phyloP scores from a whole-genome alignment of 1,140 invertebrate species.

The Meloidogyne exigua region DNA sequence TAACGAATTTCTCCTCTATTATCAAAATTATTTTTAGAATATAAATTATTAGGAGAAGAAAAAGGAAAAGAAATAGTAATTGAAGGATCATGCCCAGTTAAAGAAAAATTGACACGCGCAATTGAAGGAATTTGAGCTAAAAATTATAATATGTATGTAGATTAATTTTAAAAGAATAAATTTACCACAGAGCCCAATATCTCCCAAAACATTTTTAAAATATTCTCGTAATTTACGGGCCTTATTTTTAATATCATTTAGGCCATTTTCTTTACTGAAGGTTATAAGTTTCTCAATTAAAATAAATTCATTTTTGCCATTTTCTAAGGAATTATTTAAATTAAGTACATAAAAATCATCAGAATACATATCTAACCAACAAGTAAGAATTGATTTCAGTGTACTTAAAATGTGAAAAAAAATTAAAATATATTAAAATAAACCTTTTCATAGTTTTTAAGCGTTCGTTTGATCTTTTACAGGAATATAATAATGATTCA shows the following conservation, averaged over 20 bases:
- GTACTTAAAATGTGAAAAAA: constrained; percentile 23
- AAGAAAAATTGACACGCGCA: constrained; percentile 60
- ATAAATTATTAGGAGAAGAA: not conserved
- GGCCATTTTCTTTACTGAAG: constrained; percentile 42
- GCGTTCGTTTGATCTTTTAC: not conserved
- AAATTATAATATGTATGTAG: too few relatives aligned
- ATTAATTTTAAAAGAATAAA: constrained; percentile 44
- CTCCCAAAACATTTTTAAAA: constrained; percentile 64
- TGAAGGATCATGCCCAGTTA: constrained; percentile 47
- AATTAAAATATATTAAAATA: not conserved
- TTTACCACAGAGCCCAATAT: constrained; percentile 47
- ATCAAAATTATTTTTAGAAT: not conserved
- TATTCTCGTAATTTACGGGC: constrained; percentile 76
- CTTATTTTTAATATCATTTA: constrained; percentile 79
- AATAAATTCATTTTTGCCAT: not conserved
- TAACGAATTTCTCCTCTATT: constrained; percentile 7
- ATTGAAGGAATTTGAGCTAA: constrained; percentile 64
- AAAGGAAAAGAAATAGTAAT: constrained; percentile 30
- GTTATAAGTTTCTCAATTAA: not conserved
- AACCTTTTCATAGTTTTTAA: constrained; percentile 13
- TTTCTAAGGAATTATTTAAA: constrained; percentile 69
- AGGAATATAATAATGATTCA: not conserved
- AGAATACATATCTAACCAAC: constrained; percentile 93
- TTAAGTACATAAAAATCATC: constrained; percentile 89
- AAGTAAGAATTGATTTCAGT: constrained; percentile 74